Conservation (phyloP, 2,888 invertebrate genomes). For the Ptilodon capucinus region DNA sequence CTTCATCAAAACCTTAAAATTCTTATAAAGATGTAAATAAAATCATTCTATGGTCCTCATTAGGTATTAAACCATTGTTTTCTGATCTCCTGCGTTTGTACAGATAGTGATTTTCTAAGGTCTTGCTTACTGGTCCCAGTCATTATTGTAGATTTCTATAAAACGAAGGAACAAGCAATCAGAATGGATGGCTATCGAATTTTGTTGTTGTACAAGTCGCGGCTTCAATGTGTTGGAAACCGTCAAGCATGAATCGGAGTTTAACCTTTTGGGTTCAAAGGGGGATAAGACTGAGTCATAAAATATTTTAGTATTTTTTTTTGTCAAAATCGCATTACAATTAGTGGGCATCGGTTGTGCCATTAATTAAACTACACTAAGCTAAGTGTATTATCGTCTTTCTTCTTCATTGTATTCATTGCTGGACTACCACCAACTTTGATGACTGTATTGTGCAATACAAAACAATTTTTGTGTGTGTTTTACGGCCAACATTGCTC, state of each 20-base stretch:
- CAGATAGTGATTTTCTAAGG: constrained; percentile 1
- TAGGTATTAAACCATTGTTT: constrained; percentile 4
- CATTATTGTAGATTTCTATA: neutral
- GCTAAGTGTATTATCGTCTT: too few species aligned
- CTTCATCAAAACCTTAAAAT: constrained; percentile 52
- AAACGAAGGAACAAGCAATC: neutral
- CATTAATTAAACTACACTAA: too few species aligned
- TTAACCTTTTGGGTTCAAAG: too few species aligned
- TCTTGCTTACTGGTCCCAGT: constrained; percentile 1
- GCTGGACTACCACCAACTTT: too few species aligned
- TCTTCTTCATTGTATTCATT: too few species aligned
- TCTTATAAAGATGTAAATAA: constrained; percentile 60
- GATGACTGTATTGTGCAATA: too few species aligned
- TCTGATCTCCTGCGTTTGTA: constrained; percentile 5
- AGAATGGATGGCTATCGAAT: constrained; percentile 6
- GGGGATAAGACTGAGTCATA: too few species aligned
- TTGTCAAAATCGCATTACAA: too few species aligned
- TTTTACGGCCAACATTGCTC: too few species aligned
- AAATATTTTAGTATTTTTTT: too few species aligned
- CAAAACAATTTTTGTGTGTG: too few species aligned
- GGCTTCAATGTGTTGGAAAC: neutral
- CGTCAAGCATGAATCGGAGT: constrained; percentile 4
- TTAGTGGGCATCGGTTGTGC: too few species aligned
- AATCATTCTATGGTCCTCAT: constrained; percentile 4
- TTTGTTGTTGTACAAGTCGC: neutral